Evolutionary conservation across 1,140 invertebrate species (phyloP), one percentile per base, ranked within the genome.

Genomic region (Pogonomyrmex californicus): DNA sequence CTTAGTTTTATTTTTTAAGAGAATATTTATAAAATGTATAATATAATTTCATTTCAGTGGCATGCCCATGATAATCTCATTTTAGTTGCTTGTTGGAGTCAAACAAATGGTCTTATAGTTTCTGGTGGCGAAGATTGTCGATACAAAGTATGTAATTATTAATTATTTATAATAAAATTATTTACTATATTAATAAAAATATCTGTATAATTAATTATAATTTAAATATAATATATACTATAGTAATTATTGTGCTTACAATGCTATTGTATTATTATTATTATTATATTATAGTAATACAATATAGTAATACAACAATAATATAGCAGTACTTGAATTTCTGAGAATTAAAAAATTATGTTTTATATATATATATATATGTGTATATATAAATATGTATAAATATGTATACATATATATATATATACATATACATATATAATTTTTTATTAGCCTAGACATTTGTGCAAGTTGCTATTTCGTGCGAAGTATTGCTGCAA

Each of bases 101-200:
- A 97, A 1, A 97, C 97, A 68, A 98, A 98, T 89, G 98, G 98
- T 90, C 95, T 99, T 0, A 98, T 99, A 68, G 95, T 99, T 36
- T 99, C 99, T 41, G 99, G 99, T 1, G 98, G 97, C 9, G 99
- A 99, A 96, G 99, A 99, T 95, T 99, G 98, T 92, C 97, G 97
- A 89, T 99, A 99, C 87, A 99, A 99, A 96, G 97, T 97, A 90
- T 70, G 44, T 87, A 60, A 68, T 41, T 63, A 10, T 60, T 14
- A 54, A 54, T 49, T 49, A 9, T 49, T 1, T 5, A 49, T 49
- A 49, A 23, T 23, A 23, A 23, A 23, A 23, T 23, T 23, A 23
- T 23, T 23, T 23, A 23, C 23, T 23, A 23, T 23, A 23, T 23
- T 54, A 54, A n/a, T n/a, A n/a, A 5, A 54, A 54, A 54, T 17